Percentiles rank a stretch among this genome's conserved stretches.
Conservation (phyloP, 2,113 vertebrate species). For the Etia nguti region DNA sequence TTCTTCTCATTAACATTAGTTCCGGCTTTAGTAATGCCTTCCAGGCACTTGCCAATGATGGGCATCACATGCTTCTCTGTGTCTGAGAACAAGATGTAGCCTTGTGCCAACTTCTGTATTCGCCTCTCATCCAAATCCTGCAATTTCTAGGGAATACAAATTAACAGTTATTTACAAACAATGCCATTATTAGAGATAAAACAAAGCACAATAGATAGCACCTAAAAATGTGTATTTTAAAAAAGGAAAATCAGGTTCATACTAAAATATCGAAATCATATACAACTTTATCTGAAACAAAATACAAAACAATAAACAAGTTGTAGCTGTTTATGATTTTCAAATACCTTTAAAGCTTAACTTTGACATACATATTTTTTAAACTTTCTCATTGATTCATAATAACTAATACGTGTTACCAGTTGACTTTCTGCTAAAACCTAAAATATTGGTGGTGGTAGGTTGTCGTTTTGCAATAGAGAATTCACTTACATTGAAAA, state of each 20-base stretch:
- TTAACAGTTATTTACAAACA: not conserved
- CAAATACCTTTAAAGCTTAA: not conserved
- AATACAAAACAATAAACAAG: not conserved
- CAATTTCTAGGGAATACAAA: conserved; percentile 71
- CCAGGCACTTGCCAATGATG: conserved; percentile 88
- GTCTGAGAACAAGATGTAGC: conserved; percentile 79
- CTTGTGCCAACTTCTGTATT: conserved; percentile 72
- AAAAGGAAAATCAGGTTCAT: not conserved
- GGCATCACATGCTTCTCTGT: conserved; percentile 84
- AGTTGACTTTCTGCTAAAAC: not conserved
- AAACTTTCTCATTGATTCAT: not conserved
- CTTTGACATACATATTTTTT: not conserved
- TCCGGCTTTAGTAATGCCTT: conserved; percentile 83
- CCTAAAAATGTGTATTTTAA: not conserved
- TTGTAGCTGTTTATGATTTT: not conserved
- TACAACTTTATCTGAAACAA: not conserved
- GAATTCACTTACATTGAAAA: conserved; percentile 79
- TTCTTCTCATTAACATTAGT: conserved; percentile 79
- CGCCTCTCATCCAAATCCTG: conserved; percentile 86
- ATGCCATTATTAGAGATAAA: not conserved
- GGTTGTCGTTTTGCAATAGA: not conserved
- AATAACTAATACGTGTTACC: not conserved
- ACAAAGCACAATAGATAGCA: not conserved
- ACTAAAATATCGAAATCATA: not conserved
- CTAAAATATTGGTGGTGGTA: not conserved